These are phyloP conservation scores for Ametastegia equiseti DNA, from an alignment of 2,888 invertebrate genomes.

Conservation along the genomic window DNA sequence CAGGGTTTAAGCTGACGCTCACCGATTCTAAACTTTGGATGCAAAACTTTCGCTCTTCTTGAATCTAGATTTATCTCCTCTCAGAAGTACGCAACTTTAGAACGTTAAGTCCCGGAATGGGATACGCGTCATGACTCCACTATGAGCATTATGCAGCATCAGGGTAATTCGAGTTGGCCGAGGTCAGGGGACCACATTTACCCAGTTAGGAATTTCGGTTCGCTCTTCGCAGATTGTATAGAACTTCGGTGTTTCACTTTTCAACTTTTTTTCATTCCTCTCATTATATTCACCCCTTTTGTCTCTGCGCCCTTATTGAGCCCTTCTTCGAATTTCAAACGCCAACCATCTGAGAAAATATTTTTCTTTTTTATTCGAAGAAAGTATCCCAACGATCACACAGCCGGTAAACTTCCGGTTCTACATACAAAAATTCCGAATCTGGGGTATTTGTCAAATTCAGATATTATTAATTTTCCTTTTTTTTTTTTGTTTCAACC, in stretches of 20 bases:
- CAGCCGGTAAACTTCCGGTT: too few relatives aligned
- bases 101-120: conserved; percentile 4
- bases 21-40: conserved; percentile 26
- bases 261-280: too few relatives aligned
- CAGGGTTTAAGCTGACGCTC: conserved; percentile 6
- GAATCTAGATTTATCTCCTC: conserved; percentile 19
- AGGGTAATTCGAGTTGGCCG: neutral
- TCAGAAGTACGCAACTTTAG: neutral
- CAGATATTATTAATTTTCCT: too few relatives aligned
- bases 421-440: too few relatives aligned
- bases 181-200: neutral
- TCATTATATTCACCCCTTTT: neutral
- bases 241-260: neutral
- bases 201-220: neutral
- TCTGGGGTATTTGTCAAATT: too few relatives aligned
- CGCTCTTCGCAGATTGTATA: neutral
- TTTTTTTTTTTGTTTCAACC: neutral
- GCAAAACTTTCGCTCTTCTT: conserved; percentile 31
- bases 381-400: too few relatives aligned
- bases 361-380: too few relatives aligned
- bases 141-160: conserved; percentile 12
- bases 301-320: too few relatives aligned
- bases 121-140: conserved; percentile 24
- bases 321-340: too few relatives aligned
- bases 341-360: too few relatives aligned